Percentiles rank a stretch among this genome's conserved stretches.
phyloP scores from a whole-genome alignment of 1,140 invertebrate genomes.

The Habropoda laboriosa region DNA sequence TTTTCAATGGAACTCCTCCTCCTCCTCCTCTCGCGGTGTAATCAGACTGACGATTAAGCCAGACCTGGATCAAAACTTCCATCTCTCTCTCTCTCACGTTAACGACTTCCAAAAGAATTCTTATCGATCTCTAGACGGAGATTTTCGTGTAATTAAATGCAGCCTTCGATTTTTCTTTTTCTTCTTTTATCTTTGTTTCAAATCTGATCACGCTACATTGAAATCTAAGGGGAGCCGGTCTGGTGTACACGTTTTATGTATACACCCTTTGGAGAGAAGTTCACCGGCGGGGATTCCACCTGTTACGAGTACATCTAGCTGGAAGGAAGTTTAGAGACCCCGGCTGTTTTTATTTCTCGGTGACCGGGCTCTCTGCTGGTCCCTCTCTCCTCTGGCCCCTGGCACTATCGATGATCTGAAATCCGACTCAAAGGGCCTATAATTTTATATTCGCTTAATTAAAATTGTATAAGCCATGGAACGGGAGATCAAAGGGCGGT shows the following conservation, averaged over 20 bases:
- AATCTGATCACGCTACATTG: not conserved
- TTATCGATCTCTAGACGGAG: not conserved
- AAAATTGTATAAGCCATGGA: slow-evolving; percentile 5
- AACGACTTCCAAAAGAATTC: not conserved
- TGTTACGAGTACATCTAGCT: not conserved
- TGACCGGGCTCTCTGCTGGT: no score
- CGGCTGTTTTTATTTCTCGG: not conserved
- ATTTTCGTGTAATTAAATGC: not conserved
- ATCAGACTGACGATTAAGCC: not conserved
- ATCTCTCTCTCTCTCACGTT: no score
- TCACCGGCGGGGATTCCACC: not conserved
- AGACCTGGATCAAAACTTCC: no score
- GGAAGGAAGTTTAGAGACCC: not conserved
- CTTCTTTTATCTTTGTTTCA: not conserved
- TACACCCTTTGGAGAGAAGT: not conserved
- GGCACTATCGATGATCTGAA: not conserved
- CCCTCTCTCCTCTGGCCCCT: no score
- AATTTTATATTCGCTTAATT: slow-evolving; percentile 5
- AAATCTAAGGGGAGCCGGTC: no score
- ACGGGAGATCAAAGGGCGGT: not conserved
- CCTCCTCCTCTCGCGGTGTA: no score
- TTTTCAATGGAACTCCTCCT: not conserved
- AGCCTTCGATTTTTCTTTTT: not conserved
- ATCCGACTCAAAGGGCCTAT: not conserved
- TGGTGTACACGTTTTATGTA: not conserved